Evolutionary conservation across 2,797 vertebrate genomes (phyloP).

Genomic region (Prionace glauca): DNA sequence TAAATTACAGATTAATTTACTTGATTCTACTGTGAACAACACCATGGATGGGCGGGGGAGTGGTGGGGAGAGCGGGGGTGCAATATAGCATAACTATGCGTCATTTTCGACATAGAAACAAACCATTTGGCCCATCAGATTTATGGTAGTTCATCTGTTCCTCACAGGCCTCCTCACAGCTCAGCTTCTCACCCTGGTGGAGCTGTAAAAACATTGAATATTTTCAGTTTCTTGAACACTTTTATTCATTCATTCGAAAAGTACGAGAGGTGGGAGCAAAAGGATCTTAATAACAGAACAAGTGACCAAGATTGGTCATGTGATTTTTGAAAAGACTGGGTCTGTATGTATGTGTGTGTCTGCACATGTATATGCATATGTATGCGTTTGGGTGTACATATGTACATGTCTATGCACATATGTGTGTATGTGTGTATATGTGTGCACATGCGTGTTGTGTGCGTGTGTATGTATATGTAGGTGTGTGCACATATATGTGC

Average conservation of each 20-base stretch:
- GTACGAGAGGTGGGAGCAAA: neutral
- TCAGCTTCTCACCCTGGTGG: neutral
- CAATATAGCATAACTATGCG: neutral
- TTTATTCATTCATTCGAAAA: neutral
- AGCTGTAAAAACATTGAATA: neutral
- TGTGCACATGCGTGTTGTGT: too few species aligned
- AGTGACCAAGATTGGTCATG: neutral
- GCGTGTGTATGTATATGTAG: too few species aligned
- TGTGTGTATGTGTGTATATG: too few species aligned
- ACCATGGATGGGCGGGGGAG: neutral
- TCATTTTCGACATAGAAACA: neutral
- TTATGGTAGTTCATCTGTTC: neutral
- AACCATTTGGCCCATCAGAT: neutral
- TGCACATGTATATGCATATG: too few species aligned
- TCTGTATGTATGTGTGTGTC: neutral
- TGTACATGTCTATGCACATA: too few species aligned
- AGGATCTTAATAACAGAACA: neutral
- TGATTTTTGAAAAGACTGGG: neutral
- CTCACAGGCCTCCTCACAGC: neutral
- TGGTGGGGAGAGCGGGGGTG: too few species aligned
- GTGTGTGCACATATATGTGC: too few species aligned
- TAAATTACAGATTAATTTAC: neutral
- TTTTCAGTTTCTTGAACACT: neutral
- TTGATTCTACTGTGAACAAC: neutral
- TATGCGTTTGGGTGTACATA: too few species aligned